Evolutionary conservation across 2,113 vertebrate species (phyloP).

Genomic region (Hoplias malabaricus): DNA sequence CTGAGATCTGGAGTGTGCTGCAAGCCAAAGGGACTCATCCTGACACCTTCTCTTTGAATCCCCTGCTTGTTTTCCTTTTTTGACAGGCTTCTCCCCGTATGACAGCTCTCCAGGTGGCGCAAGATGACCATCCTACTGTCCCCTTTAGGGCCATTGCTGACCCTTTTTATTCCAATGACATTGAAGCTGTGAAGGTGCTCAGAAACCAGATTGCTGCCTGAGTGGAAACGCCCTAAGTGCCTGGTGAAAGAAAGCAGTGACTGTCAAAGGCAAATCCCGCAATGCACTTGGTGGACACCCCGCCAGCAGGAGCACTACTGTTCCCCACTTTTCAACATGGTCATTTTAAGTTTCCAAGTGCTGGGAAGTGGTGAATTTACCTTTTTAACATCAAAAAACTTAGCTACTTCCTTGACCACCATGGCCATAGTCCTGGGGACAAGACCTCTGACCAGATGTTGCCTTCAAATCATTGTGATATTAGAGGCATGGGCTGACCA

Average conservation of each 20-base stretch:
- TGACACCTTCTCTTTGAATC: conserved; percentile 33
- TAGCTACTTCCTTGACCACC: too few species aligned
- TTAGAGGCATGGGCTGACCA: too few species aligned
- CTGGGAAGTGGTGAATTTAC: too few species aligned
- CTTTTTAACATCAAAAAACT: too few species aligned
- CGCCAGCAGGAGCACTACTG: not conserved
- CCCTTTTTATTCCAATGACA: conserved; percentile 16
- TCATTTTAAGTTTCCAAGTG: not conserved
- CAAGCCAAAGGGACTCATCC: conserved; percentile 17
- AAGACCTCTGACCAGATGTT: too few species aligned
- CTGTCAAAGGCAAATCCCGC: not conserved
- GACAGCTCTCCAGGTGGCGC: conserved; percentile 70
- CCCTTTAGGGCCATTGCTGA: not conserved
- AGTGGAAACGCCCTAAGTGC: not conserved
- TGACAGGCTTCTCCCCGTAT: conserved; percentile 55
- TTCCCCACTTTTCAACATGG: not conserved
- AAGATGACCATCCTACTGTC: conserved; percentile 37
- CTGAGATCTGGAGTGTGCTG: conserved; percentile 7
- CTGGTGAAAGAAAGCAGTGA: not conserved
- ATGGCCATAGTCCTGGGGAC: too few species aligned
- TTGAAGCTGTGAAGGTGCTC: conserved; percentile 14
- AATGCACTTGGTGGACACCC: not conserved
- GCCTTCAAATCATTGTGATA: too few species aligned
- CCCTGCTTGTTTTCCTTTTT: conserved; percentile 33
- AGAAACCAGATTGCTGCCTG: conserved; percentile 59